phyloP scores from a whole-genome alignment of 2,888 invertebrate genomes.

The Agriopis leucophaearia region DNA sequence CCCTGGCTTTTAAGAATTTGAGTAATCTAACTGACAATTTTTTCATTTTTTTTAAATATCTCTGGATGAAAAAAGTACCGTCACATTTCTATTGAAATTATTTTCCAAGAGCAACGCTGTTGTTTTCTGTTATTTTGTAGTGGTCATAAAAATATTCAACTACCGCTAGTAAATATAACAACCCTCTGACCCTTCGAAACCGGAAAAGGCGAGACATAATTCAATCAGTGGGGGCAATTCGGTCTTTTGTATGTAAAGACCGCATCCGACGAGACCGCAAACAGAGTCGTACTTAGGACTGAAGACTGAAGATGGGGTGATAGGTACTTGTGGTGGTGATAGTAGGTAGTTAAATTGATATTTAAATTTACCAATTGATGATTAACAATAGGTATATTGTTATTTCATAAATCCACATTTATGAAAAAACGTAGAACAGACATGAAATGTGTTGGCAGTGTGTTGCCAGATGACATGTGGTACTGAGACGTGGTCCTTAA shows the following conservation, averaged over 20 bases:
- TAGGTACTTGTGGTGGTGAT: not conserved
- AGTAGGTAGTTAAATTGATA: not conserved
- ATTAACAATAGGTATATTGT: too few relatives aligned
- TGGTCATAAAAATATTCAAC: conserved; percentile 39
- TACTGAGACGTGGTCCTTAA: too few relatives aligned
- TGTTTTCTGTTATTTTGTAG: conserved; percentile 36
- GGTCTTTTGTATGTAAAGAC: conserved; percentile 82
- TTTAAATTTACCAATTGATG: not conserved
- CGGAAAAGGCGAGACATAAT: conserved; percentile 70
- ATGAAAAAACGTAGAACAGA: too few relatives aligned
- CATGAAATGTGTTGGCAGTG: too few relatives aligned
- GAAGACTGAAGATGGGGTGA: not conserved
- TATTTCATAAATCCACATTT: too few relatives aligned
- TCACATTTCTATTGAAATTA: conserved; percentile 25
- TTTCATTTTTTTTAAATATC: too few relatives aligned
- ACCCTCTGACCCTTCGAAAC: conserved; percentile 62
- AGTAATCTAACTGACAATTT: too few relatives aligned
- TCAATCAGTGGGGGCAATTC: conserved; percentile 79
- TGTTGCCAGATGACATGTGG: too few relatives aligned
- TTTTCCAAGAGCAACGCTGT: conserved; percentile 33
- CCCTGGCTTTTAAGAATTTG: too few relatives aligned
- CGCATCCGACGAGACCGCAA: conserved; percentile 60
- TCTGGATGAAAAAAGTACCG: too few relatives aligned
- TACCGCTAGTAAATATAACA: conserved; percentile 62
- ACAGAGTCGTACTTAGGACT: conserved; percentile 14